Conservation (phyloP, 2,797 vertebrate species). For the Mycteria americana region DNA sequence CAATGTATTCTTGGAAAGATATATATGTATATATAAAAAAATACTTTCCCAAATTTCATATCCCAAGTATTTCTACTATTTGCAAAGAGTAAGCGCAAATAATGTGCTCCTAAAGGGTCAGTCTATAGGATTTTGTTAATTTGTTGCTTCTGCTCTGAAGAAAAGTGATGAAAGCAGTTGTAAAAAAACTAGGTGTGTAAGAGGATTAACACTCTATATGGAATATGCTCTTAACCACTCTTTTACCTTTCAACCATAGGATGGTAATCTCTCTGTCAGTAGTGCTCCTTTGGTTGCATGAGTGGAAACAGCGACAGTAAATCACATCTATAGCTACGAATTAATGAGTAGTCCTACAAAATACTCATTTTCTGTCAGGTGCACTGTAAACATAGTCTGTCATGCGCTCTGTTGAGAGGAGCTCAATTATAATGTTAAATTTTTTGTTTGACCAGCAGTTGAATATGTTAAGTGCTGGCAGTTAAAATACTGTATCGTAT, state of each 20-base stretch:
- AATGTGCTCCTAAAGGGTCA: background rate
- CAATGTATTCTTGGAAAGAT: background rate
- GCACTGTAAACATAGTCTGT: background rate
- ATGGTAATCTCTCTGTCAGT: background rate
- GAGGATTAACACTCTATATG: background rate
- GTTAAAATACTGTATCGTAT: accelerated
- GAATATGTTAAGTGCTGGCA: background rate
- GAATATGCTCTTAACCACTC: background rate
- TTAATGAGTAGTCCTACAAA: background rate
- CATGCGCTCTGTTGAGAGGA: background rate
- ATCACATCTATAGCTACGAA: background rate
- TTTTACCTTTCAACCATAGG: background rate
- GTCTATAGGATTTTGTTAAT: background rate
- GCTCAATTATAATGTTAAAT: background rate
- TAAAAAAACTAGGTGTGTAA: background rate
- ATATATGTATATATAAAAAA: background rate
- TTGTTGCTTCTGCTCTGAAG: background rate
- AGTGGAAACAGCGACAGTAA: background rate
- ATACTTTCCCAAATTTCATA: background rate
- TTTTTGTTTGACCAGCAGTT: background rate
- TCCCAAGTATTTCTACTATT: background rate
- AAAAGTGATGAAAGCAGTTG: background rate
- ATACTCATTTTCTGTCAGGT: background rate
- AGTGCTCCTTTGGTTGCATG: background rate
- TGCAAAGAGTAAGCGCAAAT: background rate